Evolutionary conservation across 2,797 vertebrate genomes (phyloP).

Genomic region (Anniella stebbinsi): DNA sequence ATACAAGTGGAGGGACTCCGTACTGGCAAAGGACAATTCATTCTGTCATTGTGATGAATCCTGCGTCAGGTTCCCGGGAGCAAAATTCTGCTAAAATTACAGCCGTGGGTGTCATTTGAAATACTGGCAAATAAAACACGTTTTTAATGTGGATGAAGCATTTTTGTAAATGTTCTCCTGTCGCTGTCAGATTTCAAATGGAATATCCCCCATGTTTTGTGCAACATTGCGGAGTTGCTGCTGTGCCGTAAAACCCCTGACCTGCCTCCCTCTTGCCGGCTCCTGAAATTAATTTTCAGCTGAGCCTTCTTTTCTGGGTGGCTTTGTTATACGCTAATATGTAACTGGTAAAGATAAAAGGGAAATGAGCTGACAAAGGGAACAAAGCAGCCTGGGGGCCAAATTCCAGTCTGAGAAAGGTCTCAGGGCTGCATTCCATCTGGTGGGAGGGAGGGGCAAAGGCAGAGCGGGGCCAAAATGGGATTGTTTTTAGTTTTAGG

Average conservation of each 20-base stretch:
- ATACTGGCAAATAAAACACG: not conserved
- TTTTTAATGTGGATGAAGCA: no score
- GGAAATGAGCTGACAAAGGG: not conserved
- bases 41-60: conserved; percentile 33
- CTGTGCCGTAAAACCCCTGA: not conserved
- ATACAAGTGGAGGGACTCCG: conserved; percentile 11
- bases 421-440: no score
- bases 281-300: not conserved
- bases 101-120: conserved; percentile 18
- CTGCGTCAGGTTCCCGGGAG: conserved; percentile 33
- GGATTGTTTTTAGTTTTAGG: no score
- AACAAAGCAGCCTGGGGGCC: not conserved
- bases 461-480: no score
- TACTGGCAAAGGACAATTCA: conserved; percentile 28
- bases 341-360: not conserved
- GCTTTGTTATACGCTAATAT: not conserved
- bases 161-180: not conserved
- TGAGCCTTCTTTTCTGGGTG: no score
- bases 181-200: not conserved
- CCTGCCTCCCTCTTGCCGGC: not conserved
- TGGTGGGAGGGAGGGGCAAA: no score
- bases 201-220: not conserved
- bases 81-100: conserved; percentile 17
- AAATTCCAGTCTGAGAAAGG: no score
- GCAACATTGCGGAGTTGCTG: no score